phyloP scores from a whole-genome alignment of 2,797 vertebrate species.

The Micrastur ruficollis region DNA sequence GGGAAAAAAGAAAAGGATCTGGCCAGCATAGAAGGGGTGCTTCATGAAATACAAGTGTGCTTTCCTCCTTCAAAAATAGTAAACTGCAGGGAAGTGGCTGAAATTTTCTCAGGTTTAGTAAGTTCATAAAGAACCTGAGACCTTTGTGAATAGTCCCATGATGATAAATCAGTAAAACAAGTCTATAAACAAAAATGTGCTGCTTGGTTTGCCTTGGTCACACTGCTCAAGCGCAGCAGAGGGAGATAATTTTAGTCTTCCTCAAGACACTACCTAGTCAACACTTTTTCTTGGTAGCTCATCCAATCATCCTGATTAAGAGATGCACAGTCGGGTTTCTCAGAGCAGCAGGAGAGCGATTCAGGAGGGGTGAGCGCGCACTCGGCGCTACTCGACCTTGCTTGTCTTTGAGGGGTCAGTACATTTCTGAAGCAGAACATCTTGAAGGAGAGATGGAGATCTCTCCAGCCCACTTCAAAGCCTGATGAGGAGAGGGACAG shows the following conservation, averaged over 20 bases:
- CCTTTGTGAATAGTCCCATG: not conserved
- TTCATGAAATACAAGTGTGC: not conserved
- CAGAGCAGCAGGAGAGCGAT: not conserved
- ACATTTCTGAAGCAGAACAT: not conserved
- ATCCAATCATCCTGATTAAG: not conserved
- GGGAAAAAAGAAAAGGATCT: not conserved
- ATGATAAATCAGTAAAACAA: not conserved
- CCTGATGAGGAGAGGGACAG: not conserved
- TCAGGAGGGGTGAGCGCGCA: rapidly evolving
- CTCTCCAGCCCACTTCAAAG: not conserved
- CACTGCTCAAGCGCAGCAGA: not conserved
- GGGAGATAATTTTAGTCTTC: not conserved
- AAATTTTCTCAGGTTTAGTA: not conserved
- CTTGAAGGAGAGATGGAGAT: not conserved
- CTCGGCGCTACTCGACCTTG: not conserved
- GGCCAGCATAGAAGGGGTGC: not conserved
- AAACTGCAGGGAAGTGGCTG: not conserved
- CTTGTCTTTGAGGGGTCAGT: not conserved
- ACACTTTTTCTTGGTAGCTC: not conserved
- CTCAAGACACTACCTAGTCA: not conserved
- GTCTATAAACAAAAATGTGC: not conserved
- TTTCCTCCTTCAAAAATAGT: not conserved
- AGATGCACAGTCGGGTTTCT: not conserved
- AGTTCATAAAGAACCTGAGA: not conserved
- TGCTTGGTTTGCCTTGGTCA: not conserved